phyloP scores from a whole-genome alignment of 2,113 vertebrate genomes.

The Dasypus novemcinctus region DNA sequence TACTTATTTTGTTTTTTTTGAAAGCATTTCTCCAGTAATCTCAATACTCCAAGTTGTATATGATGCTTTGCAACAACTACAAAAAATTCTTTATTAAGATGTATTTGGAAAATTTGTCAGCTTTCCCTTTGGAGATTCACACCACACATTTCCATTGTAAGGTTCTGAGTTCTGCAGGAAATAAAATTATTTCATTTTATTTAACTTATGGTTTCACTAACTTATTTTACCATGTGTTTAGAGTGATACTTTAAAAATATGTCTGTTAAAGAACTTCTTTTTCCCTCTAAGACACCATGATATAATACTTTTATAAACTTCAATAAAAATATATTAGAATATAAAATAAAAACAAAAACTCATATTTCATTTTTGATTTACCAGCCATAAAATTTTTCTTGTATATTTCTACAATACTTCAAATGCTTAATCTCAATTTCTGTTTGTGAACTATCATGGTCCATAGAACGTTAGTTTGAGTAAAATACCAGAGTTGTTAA shows the following conservation, averaged over 20 bases:
- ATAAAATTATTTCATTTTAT: background rate
- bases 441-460: background rate
- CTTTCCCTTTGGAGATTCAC: background rate
- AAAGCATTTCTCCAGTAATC: background rate
- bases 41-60: background rate
- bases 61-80: background rate
- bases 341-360: background rate
- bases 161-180: background rate
- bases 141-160: background rate
- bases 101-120: background rate
- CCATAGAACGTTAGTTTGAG: background rate
- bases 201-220: background rate
- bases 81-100: background rate
- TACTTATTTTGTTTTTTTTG: conserved; percentile 5
- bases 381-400: background rate
- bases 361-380: background rate
- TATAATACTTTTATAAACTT: background rate
- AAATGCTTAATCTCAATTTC: background rate
- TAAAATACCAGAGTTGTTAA: background rate
- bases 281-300: background rate
- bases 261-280: background rate
- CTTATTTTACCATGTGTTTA: background rate
- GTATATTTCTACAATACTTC: background rate
- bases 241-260: background rate
- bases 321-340: background rate